A percentile compares a stretch with the other conserved stretches of the same genome.
Conservation (phyloP, 2,888 invertebrate species). For the Yponomeuta malinellus region DNA sequence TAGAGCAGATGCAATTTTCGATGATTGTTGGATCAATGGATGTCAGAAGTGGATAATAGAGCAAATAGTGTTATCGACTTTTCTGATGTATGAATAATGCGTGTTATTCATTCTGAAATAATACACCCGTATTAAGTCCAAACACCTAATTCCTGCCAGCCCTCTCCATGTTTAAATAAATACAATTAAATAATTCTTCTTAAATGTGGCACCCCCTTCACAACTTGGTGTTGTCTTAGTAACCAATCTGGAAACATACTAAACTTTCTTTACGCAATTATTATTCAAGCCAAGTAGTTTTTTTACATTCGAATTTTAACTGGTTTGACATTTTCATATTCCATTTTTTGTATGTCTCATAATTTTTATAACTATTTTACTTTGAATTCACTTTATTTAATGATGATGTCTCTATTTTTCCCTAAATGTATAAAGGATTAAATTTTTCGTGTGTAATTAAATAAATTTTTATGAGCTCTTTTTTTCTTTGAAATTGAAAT, state of each 20-base stretch:
- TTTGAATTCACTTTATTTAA: too few relatives aligned
- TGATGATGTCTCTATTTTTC: too few relatives aligned
- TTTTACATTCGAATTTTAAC: too few relatives aligned
- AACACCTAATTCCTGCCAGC: slow-evolving; percentile 6
- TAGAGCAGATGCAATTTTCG: too few relatives aligned
- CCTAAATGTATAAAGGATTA: too few relatives aligned
- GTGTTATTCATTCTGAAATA: neutral
- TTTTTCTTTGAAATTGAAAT: neutral
- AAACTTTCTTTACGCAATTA: neutral
- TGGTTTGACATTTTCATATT: too few relatives aligned
- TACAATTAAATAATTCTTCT: slow-evolving; percentile 22
- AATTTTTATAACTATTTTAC: too few relatives aligned
- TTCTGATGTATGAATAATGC: too few relatives aligned
- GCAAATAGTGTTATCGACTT: too few relatives aligned
- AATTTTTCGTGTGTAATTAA: neutral
- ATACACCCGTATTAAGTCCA: neutral
- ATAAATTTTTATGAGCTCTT: neutral
- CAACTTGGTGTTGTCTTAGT: slow-evolving; percentile 47
- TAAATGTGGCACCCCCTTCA: slow-evolving; percentile 42
- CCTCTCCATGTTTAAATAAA: slow-evolving; percentile 27
- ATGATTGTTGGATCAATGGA: too few relatives aligned
- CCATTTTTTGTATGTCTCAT: too few relatives aligned
- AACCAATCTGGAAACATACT: slow-evolving; percentile 18
- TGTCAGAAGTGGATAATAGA: too few relatives aligned
- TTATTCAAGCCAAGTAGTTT: neutral